Conservation (phyloP, 2,888 invertebrate species). For the Agrochola litura region DNA sequence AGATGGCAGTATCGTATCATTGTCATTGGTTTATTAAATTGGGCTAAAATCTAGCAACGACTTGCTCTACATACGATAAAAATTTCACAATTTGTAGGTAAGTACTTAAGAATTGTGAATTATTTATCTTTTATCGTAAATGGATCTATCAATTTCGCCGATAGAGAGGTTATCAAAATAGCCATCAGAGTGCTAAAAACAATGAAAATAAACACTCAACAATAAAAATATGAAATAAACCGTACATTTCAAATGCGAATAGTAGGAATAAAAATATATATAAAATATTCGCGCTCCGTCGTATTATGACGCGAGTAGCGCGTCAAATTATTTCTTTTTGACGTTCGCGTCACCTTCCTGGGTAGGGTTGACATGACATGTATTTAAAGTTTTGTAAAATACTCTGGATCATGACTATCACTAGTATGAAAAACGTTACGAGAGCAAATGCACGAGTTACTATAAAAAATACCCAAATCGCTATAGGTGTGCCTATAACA, state of each 20-base stretch:
- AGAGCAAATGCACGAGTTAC: too few relatives aligned
- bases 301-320: conserved; percentile 56
- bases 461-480: too few relatives aligned
- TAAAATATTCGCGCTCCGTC: conserved; percentile 58
- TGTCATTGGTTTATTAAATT: background rate
- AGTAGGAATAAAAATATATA: conserved; percentile 57
- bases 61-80: too few relatives aligned
- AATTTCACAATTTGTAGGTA: too few relatives aligned
- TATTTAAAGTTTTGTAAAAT: background rate
- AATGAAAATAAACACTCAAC: conserved; percentile 39
- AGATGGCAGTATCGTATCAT: too few relatives aligned
- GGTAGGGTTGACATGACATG: conserved; percentile 58
- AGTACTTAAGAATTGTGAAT: too few relatives aligned
- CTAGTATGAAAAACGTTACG: background rate
- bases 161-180: background rate
- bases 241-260: conserved; percentile 20
- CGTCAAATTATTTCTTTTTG: conserved; percentile 70
- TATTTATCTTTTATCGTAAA: background rate
- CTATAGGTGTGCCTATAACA: too few relatives aligned
- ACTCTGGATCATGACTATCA: background rate
- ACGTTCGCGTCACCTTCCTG: conserved; percentile 49
- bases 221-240: conserved; percentile 32
- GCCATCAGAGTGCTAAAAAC: background rate
- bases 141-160: background rate
- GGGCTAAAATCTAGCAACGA: too few relatives aligned